A percentile compares a stretch with the other conserved stretches of the same genome.
These are phyloP conservation scores for Sylvilagus bachmani DNA, from an alignment of 2,113 vertebrate species.

Conservation along the genomic window DNA sequence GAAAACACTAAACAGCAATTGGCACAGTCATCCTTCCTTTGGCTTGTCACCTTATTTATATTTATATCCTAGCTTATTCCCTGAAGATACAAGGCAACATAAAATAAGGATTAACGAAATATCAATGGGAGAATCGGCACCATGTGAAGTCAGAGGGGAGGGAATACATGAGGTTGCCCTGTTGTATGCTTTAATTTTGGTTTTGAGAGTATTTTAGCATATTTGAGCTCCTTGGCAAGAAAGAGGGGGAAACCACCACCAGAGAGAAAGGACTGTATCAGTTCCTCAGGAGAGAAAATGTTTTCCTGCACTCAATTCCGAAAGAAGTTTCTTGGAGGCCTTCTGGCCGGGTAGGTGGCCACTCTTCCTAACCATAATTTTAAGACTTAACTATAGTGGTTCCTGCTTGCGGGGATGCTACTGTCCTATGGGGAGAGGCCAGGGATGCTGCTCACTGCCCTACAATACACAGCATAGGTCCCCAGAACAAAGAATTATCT, in stretches of 20 bases:
- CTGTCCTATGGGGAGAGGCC: background rate
- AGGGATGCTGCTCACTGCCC: background rate
- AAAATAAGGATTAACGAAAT: background rate
- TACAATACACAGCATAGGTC: background rate
- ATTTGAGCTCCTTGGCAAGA: constrained; percentile 2
- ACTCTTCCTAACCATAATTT: background rate
- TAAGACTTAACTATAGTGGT: background rate
- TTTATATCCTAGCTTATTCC: background rate
- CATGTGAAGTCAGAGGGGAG: background rate
- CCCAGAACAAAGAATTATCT: background rate
- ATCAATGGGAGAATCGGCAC: background rate
- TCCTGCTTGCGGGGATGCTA: background rate
- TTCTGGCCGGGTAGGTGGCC: background rate
- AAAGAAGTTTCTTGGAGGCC: background rate
- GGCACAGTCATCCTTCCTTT: background rate
- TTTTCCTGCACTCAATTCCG: constrained; percentile 13
- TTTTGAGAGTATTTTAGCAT: background rate
- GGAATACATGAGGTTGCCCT: background rate
- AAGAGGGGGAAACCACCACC: background rate
- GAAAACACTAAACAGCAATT: background rate
- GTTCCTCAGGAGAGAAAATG: background rate
- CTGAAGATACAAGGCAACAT: background rate
- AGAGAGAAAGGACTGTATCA: background rate
- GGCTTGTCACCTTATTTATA: background rate
- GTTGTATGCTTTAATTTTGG: background rate